These are phyloP conservation scores for Rhadinocentrus ornatus DNA, from an alignment of 2,797 vertebrate species.

Conservation along the genomic window DNA sequence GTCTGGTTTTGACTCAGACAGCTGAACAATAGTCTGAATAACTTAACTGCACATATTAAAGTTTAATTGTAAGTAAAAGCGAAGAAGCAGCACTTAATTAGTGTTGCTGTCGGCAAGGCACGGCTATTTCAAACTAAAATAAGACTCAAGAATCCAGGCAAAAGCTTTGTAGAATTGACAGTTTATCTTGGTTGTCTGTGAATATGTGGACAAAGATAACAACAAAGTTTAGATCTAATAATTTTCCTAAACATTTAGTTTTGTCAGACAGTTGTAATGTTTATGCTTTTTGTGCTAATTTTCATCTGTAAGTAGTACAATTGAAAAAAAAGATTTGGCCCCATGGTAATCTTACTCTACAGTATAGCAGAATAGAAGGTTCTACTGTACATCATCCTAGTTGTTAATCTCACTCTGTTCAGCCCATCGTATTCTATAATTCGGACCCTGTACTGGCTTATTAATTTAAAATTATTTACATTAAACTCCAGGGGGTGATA, in stretches of 20 bases:
- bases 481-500: slow-evolving; percentile 81
- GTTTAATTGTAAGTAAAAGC: slow-evolving; percentile 31
- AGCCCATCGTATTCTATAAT: slow-evolving; percentile 53
- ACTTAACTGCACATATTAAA: slow-evolving; percentile 28
- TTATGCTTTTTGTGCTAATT: slow-evolving; percentile 10
- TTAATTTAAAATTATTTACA: slow-evolving; percentile 87
- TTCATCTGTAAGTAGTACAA: slow-evolving; percentile 10
- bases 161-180: slow-evolving; percentile 31
- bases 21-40: background rate
- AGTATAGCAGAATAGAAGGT: slow-evolving; percentile 14
- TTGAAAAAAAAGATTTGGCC: slow-evolving; percentile 7
- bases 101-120: slow-evolving; percentile 30
- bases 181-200: slow-evolving; percentile 13
- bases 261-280: background rate
- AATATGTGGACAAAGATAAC: slow-evolving; percentile 24
- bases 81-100: slow-evolving; percentile 21
- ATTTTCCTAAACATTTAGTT: slow-evolving; percentile 7
- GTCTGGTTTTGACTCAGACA: background rate
- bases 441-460: slow-evolving; percentile 77
- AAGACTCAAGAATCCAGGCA: slow-evolving; percentile 15
- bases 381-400: slow-evolving; percentile 24
- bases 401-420: slow-evolving; percentile 61
- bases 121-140: slow-evolving; percentile 15
- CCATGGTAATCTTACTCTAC: slow-evolving; percentile 2
- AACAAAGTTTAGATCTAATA: slow-evolving; percentile 1